Base-by-base conservation (phyloP, 1,140 invertebrate species). In the Drosophila ficusphila region DNA sequence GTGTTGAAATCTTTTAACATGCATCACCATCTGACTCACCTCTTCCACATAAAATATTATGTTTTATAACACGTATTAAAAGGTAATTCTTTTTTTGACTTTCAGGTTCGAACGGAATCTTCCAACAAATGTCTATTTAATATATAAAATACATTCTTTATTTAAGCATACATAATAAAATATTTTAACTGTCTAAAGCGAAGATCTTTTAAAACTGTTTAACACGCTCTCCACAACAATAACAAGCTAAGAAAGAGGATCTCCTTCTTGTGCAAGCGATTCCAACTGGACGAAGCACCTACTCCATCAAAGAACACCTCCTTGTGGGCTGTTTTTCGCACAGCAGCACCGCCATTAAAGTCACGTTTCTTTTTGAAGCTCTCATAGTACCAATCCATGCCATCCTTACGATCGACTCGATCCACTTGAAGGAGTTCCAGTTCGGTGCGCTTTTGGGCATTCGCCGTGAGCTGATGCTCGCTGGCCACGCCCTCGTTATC, bases 331-430 rank as follows among this genome's bases (percentile, higher is more conserved):
- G 75, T 41, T 21, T 69, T 68, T 12, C 62, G 33, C 11, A 79
- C 54, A 19, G 71, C 54, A 25, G 65, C 38, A 1, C 76, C 76
- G 3, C 56, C 78, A 1, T 61, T 64, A 2, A 79, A 89, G 9
- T 77, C 88, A 0, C 61, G 79, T 31, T 82, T 88, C 41, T 93
- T 94, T 74, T 96, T 95, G 68, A 96, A 96, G 83, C 95, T 95
- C 23, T 93, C 93, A 71, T 95, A 96, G 64, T 96, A 96, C 95
- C 95, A 96, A 76, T 94, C 94, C 71, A 93, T 93, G 14, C 93
- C 92, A 72, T 92, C 94, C 88, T 46, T 90, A 9, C 79, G 76
- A 42, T 77, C 72, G 0, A 61, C 47, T 4, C 49, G 67, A 12
- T 86, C 79, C 4, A 67, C 76, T 2, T 57, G 58, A 6, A 61